Evolutionary conservation across 2,113 vertebrate species (phyloP).

Genomic region (Equus przewalskii): DNA sequence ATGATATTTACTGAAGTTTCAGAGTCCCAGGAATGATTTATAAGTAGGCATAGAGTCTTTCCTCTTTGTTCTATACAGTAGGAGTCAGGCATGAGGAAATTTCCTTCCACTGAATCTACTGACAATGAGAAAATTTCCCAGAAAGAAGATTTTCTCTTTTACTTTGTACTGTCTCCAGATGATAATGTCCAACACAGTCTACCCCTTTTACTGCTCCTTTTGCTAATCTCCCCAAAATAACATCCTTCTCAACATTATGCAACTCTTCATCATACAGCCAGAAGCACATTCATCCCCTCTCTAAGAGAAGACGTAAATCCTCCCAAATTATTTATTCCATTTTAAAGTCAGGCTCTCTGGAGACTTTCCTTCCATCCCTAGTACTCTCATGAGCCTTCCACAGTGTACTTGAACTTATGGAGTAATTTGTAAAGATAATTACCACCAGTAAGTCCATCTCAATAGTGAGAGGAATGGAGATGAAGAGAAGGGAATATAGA

Average conservation of each 20-base stretch:
- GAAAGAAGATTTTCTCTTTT: not conserved
- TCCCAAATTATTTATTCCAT: not conserved
- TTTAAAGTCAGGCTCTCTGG: not conserved
- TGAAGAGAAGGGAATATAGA: not conserved
- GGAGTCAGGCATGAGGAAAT: not conserved
- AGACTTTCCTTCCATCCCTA: not conserved
- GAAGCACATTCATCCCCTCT: not conserved
- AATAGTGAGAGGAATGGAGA: not conserved
- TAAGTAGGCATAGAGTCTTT: not conserved
- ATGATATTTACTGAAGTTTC: conserved; percentile 15
- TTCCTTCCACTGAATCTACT: not conserved
- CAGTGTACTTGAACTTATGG: not conserved
- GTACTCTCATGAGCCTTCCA: not conserved
- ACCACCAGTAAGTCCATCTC: not conserved
- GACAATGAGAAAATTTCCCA: not conserved
- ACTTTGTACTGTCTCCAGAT: not conserved
- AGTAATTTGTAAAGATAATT: not conserved
- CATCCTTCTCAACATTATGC: not conserved
- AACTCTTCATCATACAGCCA: not conserved
- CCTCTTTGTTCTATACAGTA: not conserved
- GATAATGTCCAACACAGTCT: not conserved
- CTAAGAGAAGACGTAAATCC: not conserved
- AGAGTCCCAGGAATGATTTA: not conserved
- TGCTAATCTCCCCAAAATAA: not conserved
- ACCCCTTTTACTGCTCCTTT: not conserved